Percentiles rank a stretch among this genome's conserved stretches.
Conservation (phyloP, 2,797 vertebrate species). For the Falco rusticolus region DNA sequence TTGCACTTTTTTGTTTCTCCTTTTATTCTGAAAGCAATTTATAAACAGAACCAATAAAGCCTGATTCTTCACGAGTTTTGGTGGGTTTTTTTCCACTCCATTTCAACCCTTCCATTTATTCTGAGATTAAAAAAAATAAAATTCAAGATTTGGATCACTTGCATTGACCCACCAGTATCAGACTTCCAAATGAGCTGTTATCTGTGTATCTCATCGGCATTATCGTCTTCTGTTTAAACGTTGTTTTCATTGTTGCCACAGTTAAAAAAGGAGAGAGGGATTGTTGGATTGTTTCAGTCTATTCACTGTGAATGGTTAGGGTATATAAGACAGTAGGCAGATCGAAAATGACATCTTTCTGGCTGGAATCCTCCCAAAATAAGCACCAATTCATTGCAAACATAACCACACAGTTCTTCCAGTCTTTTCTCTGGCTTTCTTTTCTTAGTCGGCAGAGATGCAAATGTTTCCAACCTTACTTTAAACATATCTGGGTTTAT, state of each 20-base stretch:
- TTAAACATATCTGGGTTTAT: accelerated
- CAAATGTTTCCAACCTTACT: neutral
- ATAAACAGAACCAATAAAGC: neutral
- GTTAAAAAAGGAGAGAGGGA: neutral
- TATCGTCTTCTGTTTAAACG: neutral
- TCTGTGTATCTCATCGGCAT: neutral
- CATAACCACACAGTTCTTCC: neutral
- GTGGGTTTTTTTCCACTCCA: neutral
- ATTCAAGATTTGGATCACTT: neutral
- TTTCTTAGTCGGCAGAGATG: neutral
- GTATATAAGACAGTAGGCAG: neutral
- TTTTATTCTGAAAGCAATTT: neutral
- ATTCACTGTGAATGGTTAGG: neutral
- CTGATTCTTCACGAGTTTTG: neutral
- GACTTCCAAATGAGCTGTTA: neutral
- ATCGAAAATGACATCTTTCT: neutral
- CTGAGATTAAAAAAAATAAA: neutral
- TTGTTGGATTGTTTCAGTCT: neutral
- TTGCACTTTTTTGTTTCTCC: neutral
- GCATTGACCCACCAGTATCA: neutral
- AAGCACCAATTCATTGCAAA: slow-evolving; percentile 8
- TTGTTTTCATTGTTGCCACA: neutral
- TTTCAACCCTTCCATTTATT: neutral
- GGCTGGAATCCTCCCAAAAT: slow-evolving; percentile 7
- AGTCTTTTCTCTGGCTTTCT: neutral